These are phyloP conservation scores for Caradrina kadenii DNA, from an alignment of 2,888 invertebrate species.

Conservation along the genomic window DNA sequence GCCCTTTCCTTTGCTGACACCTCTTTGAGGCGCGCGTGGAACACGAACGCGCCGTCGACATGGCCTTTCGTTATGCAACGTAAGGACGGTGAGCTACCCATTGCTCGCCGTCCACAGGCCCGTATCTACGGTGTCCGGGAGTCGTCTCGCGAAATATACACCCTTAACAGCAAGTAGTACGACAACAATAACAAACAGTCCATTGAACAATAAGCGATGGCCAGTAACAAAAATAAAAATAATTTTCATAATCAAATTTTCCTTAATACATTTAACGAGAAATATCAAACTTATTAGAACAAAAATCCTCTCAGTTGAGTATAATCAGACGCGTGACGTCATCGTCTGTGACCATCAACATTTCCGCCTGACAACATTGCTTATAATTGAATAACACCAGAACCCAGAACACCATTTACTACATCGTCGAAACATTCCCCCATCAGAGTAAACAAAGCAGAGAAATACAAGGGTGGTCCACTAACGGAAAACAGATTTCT, in stretches of 20 bases:
- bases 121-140: no score
- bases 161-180: neutral
- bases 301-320: slow-evolving; percentile 28
- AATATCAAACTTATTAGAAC: slow-evolving; percentile 31
- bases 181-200: slow-evolving; percentile 9
- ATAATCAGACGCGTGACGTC: slow-evolving; percentile 42
- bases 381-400: slow-evolving; percentile 52
- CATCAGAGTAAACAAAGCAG: slow-evolving; percentile 62
- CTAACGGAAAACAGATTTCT: slow-evolving; percentile 84
- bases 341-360: slow-evolving; percentile 31
- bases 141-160: no score
- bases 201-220: slow-evolving; percentile 4
- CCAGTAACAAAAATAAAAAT: slow-evolving; percentile 16
- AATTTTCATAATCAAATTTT: slow-evolving; percentile 18
- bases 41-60: no score
- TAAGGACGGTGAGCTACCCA: no score
- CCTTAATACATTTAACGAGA: slow-evolving; percentile 36
- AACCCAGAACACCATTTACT: slow-evolving; percentile 46
- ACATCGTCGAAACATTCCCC: slow-evolving; percentile 52
- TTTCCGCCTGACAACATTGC: slow-evolving; percentile 44
- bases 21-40: no score
- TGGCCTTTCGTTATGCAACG: no score
- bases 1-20: no score
- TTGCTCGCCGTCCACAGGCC: no score
- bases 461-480: slow-evolving; percentile 70